A percentile compares a stretch with the other conserved stretches of the same genome.
phyloP scores from a whole-genome alignment of 2,113 vertebrate genomes.

The Saguinus imperator region DNA sequence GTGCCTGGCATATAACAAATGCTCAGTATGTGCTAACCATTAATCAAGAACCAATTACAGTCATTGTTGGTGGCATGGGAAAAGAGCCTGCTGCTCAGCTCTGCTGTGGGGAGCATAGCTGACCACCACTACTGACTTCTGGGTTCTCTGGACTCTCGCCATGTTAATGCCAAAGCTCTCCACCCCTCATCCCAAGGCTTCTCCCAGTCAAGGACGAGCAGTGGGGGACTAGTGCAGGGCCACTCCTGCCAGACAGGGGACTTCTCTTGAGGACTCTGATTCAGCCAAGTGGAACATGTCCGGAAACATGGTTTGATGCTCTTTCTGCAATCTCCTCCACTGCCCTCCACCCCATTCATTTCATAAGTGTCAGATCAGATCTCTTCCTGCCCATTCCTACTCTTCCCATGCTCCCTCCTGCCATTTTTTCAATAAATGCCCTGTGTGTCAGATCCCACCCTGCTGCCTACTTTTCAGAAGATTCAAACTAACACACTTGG shows the following conservation, averaged over 20 bases:
- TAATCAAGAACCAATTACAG: neutral
- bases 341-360: neutral
- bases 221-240: fast-evolving
- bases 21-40: neutral
- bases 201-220: neutral
- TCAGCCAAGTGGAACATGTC: neutral
- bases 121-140: neutral
- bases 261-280: neutral
- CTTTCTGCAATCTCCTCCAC: neutral
- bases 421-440: neutral
- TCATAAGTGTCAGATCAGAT: neutral
- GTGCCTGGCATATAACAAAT: neutral
- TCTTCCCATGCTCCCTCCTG: neutral
- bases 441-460: neutral
- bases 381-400: neutral
- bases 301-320: neutral
- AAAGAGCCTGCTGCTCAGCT: neutral
- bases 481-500: neutral
- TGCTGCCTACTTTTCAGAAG: neutral
- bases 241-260: neutral
- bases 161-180: neutral
- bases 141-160: neutral
- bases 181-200: fast-evolving
- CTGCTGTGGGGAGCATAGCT: neutral
- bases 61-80: neutral